Evolutionary conservation across 2,113 vertebrate genomes (phyloP), one percentile per base, ranked within the genome.

Genomic region (Egretta garzetta): DNA sequence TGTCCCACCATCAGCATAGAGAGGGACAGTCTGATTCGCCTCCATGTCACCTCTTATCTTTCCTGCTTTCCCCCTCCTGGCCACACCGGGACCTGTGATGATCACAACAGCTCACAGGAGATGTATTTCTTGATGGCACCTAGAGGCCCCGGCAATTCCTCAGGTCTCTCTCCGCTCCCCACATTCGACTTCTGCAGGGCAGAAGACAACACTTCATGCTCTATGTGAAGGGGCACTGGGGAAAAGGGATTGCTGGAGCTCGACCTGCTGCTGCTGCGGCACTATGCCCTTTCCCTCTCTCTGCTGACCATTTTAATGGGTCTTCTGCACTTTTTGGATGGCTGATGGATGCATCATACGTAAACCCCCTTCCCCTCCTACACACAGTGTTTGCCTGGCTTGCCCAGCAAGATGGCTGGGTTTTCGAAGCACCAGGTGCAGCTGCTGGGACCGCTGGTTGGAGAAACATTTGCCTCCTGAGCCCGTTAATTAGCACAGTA

Each of bases 401-500:
- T 30, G 39, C 82, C 70, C 60, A 94, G 87, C 0, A 9, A 93
- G 73, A 64, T 96, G 70, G 83, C 14, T 95, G 89, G 37, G 77
- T 82, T 98, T 82, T 94, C 82, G 96, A 96, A 95, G 95, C 90
- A 93, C 93, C 97, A 97, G 96, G 92, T 97, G 94, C 89, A 90
- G 96, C 92, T 97, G 90, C 88, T 60, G 88, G 90, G 91, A 93
- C 90, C 9, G 26, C 89, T 95, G 76, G 92, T 91, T 96, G 96
- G 86, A 95, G 79, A 79, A 73, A 94, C 90, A 90, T 97, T 96
- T 95, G 97, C 96, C 92, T 95, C 95, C 90, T 89, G 96, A 98
- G 97, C 96, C 96, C 96, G 94, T 98, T 98, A 98, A 98, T 98
- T 98, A 98, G 98, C 98, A 98, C 98, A 96, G 79, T 97, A 98